Percentiles rank a stretch among this genome's conserved stretches.
Evolutionary conservation across 1,140 invertebrate species (phyloP).

Genomic region (Drosophila persimilis): DNA sequence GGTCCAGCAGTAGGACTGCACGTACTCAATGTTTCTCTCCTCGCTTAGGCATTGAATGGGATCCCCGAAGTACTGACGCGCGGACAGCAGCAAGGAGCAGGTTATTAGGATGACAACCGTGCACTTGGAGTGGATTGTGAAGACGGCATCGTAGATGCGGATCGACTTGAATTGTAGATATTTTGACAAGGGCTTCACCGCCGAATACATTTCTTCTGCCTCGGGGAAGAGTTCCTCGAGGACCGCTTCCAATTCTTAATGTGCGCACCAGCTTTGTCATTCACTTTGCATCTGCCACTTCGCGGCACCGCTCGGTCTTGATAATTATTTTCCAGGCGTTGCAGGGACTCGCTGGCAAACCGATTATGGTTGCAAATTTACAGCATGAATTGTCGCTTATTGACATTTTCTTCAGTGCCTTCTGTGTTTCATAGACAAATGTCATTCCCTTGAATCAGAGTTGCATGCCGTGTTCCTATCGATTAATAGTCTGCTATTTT

Average conservation of each 20-base stretch:
- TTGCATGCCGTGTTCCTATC: not conserved
- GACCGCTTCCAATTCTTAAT: slow-evolving; percentile 62
- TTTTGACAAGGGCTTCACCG: slow-evolving; percentile 80
- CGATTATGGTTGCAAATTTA: no score
- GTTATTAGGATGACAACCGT: slow-evolving; percentile 87
- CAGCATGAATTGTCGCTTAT: no score
- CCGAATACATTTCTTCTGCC: slow-evolving; percentile 76
- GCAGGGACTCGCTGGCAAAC: not conserved
- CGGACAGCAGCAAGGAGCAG: slow-evolving; percentile 87
- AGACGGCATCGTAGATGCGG: slow-evolving; percentile 87
- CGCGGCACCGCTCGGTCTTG: not conserved
- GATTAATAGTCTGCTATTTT: no score
- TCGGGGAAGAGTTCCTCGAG: slow-evolving; percentile 65
- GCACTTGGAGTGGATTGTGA: slow-evolving; percentile 88
- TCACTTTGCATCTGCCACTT: not conserved
- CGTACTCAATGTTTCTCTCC: slow-evolving; percentile 84
- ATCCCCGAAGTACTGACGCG: slow-evolving; percentile 89
- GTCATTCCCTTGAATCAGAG: slow-evolving; percentile 1
- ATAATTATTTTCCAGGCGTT: not conserved
- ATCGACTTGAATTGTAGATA: slow-evolving; percentile 86
- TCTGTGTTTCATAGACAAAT: slow-evolving; percentile 25
- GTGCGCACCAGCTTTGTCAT: not conserved
- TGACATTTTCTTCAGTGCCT: slow-evolving; percentile 30
- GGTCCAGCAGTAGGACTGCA: slow-evolving; percentile 91
- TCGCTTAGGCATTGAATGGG: slow-evolving; percentile 87